Conservation (phyloP, 2,797 vertebrate genomes). For the Pelobates cultripes region DNA sequence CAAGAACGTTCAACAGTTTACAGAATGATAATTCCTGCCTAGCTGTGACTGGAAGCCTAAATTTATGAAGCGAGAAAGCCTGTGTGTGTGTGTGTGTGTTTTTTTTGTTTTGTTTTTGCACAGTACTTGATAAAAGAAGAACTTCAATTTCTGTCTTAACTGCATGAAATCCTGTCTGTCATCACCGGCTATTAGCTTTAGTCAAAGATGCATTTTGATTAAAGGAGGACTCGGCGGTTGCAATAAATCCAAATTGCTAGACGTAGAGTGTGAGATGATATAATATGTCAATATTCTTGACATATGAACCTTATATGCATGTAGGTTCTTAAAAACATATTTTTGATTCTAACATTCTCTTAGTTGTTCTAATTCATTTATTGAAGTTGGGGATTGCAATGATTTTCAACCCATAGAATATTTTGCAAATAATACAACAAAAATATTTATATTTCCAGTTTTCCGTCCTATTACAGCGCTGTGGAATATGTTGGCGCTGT, state of each 20-base stretch:
- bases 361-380: no score
- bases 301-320: no score
- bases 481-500: no score
- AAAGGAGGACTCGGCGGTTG: not conserved
- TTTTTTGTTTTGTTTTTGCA: not conserved
- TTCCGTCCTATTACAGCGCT: no score
- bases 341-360: no score
- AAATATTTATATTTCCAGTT: no score
- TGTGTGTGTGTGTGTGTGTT: not conserved
- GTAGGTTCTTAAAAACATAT: no score
- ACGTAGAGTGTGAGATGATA: not conserved
- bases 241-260: not conserved
- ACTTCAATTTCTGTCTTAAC: conserved; percentile 49
- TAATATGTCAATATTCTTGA: not conserved
- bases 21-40: conserved; percentile 64
- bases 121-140: conserved; percentile 61
- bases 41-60: conserved; percentile 58
- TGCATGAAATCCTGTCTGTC: conserved; percentile 62
- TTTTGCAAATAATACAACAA: no score
- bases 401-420: no score
- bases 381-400: no score
- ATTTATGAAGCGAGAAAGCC: conserved; percentile 56
- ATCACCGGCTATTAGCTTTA: conserved; percentile 64
- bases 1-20: conserved; percentile 66
- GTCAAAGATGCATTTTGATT: conserved; percentile 58